Evolutionary conservation across 2,113 vertebrate genomes (phyloP).

Genomic region (Cinclus cinclus): DNA sequence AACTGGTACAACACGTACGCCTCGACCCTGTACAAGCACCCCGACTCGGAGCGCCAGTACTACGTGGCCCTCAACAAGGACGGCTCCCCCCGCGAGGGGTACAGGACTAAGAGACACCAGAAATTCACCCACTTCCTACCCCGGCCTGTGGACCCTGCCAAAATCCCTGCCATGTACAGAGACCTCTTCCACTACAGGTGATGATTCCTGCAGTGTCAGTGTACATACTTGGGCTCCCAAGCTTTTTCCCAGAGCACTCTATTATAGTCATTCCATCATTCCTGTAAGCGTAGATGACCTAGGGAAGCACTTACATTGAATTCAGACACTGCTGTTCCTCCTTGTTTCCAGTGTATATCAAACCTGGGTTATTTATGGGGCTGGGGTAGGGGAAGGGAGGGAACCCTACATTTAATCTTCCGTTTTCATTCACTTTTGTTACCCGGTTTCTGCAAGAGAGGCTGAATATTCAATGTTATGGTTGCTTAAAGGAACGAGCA

Average conservation of each 20-base stretch:
- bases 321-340: conserved; percentile 65
- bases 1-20: conserved; percentile 99
- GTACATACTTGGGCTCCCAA: conserved; percentile 60
- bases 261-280: conserved; percentile 65
- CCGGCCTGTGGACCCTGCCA: conserved; percentile 91
- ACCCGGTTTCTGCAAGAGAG: conserved; percentile 43
- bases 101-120: conserved; percentile 97
- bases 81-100: conserved; percentile 92
- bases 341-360: conserved; percentile 63
- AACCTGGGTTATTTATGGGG: conserved; percentile 67
- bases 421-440: conserved; percentile 46
- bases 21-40: conserved; percentile 93
- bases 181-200: conserved; percentile 95
- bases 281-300: conserved; percentile 63
- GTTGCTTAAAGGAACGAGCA: conserved; percentile 10
- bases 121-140: conserved; percentile 98
- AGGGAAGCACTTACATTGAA: conserved; percentile 70
- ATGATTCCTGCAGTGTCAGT: conserved; percentile 57
- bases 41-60: conserved; percentile 90
- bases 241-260: conserved; percentile 65
- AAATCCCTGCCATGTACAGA: conserved; percentile 90
- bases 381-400: conserved; percentile 34
- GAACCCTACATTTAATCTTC: conserved; percentile 62
- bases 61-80: conserved; percentile 98
- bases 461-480: neutral